Conservation (phyloP, 2,113 vertebrate genomes). For the Columba janthina region DNA sequence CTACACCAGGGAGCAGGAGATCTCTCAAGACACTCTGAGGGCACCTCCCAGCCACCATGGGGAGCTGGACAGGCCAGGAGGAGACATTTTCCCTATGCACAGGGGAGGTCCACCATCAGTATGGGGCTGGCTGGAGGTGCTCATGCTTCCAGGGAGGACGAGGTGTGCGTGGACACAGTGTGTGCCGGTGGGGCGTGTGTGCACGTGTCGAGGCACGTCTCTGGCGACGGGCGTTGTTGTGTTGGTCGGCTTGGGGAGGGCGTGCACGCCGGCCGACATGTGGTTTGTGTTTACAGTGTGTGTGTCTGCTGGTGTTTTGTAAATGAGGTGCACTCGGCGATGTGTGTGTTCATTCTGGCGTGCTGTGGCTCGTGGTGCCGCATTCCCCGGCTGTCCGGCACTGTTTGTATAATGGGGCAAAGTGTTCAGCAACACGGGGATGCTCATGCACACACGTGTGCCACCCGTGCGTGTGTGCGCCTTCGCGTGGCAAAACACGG, state of each 20-base stretch:
- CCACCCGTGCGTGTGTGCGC: fast-evolving
- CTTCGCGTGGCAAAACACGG: fast-evolving
- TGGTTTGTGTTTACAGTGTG: slow-evolving; percentile 38
- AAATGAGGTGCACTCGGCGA: background rate
- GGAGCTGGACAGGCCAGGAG: background rate
- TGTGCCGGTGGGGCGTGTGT: fast-evolving
- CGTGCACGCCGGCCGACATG: background rate
- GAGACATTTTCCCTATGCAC: fast-evolving
- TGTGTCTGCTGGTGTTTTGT: background rate
- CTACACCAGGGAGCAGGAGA: background rate
- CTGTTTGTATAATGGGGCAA: background rate
- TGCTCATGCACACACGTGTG: fast-evolving
- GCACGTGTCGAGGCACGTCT: background rate
- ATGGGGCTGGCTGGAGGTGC: background rate
- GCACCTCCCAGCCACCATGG: background rate
- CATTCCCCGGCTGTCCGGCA: fast-evolving
- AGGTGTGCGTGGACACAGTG: fast-evolving
- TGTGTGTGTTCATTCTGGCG: slow-evolving; percentile 10
- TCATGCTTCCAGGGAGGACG: fast-evolving
- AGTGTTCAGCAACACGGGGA: fast-evolving
- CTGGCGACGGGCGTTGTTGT: background rate
- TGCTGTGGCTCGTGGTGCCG: fast-evolving
- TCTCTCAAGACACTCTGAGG: background rate
- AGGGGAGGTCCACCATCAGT: background rate
- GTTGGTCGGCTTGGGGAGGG: fast-evolving